Evolutionary conservation across 2,888 invertebrate species (phyloP).

Genomic region (Ryuthela nishihirai): DNA sequence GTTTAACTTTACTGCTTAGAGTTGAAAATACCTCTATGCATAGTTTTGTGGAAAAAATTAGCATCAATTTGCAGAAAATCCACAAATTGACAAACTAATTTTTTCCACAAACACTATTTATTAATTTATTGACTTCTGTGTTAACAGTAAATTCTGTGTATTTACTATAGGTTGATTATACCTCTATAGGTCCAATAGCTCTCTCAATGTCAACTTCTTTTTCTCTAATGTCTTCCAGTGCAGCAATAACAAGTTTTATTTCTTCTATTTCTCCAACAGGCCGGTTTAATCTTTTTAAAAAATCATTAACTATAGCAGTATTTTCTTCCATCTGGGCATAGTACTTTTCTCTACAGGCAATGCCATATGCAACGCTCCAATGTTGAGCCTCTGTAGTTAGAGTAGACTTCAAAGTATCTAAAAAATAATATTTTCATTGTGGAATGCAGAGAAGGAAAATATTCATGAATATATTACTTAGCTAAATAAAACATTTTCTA

Average conservation of each 20-base stretch:
- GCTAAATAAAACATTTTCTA: no score
- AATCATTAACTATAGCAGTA: constrained; percentile 85
- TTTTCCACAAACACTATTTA: no score
- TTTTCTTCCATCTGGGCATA: constrained; percentile 51
- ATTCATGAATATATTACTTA: no score
- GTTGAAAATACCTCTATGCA: no score
- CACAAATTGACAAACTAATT: no score
- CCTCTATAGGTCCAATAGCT: constrained; percentile 88
- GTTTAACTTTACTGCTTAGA: no score
- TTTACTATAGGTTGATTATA: no score
- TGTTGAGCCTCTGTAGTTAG: constrained; percentile 62
- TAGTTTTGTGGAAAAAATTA: background rate
- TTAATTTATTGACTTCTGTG: no score
- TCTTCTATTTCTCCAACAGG: constrained; percentile 90
- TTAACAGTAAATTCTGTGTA: no score
- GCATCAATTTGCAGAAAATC: background rate
- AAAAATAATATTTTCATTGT: no score
- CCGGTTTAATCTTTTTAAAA: constrained; percentile 81
- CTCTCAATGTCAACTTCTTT: constrained; percentile 95
- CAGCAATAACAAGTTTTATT: constrained; percentile 89
- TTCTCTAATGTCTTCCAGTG: constrained; percentile 84
- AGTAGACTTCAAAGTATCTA: no score
- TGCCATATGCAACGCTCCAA: constrained; percentile 52
- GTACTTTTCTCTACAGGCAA: constrained; percentile 52
- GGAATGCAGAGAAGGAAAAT: no score